phyloP scores from a whole-genome alignment of 2,888 invertebrate genomes.

The Heliothis peltigera region DNA sequence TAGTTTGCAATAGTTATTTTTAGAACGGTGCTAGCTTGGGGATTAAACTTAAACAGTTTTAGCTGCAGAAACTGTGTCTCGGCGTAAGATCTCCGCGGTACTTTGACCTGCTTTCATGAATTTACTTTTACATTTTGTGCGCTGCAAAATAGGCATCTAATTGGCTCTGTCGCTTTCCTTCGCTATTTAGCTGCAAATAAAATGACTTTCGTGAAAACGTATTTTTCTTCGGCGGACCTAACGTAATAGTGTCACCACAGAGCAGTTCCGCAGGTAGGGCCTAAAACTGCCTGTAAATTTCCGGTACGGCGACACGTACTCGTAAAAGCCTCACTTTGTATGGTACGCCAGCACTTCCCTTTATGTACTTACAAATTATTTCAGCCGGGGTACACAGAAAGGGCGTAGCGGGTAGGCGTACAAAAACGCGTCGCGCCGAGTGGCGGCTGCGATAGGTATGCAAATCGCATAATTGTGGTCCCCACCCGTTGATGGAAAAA shows the following conservation, averaged over 20 bases:
- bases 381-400: constrained; percentile 55
- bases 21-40: constrained; percentile 20
- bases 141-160: constrained; percentile 30
- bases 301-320: background rate
- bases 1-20: constrained; percentile 23
- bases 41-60: constrained; percentile 18
- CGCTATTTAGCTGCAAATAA: background rate
- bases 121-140: constrained; percentile 18
- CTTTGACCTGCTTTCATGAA: constrained; percentile 40
- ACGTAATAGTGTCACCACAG: background rate
- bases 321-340: constrained; percentile 15
- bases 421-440: constrained; percentile 55
- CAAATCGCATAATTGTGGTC: constrained; percentile 80
- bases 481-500: constrained; percentile 60
- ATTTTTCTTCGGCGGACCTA: background rate
- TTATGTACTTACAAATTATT: constrained; percentile 55
- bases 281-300: background rate
- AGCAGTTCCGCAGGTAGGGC: background rate
- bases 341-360: constrained; percentile 31
- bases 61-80: constrained; percentile 15
- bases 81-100: constrained; percentile 11
- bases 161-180: constrained; percentile 18
- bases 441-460: constrained; percentile 73
- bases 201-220: background rate
- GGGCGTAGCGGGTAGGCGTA: constrained; percentile 56